A percentile compares a stretch with the other conserved stretches of the same genome.
These are phyloP conservation scores for Schrankia costaestrigalis DNA, from an alignment of 2,888 invertebrate genomes.

Conservation along the genomic window DNA sequence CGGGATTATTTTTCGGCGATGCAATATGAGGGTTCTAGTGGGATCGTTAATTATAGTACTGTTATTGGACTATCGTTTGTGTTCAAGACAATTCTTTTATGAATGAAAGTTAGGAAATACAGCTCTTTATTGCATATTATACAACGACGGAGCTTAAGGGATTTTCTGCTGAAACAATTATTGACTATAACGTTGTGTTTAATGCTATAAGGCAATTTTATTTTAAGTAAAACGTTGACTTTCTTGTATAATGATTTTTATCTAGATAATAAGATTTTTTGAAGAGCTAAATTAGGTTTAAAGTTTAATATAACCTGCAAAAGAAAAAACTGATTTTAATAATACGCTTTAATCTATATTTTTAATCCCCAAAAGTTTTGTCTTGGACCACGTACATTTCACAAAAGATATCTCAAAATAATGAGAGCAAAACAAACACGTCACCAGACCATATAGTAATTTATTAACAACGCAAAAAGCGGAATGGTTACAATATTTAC, in stretches of 20 bases:
- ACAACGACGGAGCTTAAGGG: neutral
- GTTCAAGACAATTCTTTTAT: neutral
- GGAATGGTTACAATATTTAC: slow-evolving; percentile 70
- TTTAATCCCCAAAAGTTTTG: slow-evolving; percentile 38
- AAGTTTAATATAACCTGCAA: too few relatives aligned
- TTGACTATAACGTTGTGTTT: too few relatives aligned
- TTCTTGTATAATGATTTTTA: too few relatives aligned
- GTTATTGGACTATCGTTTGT: slow-evolving; percentile 17
- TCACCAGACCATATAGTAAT: slow-evolving; percentile 53
- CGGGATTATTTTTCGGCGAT: slow-evolving; percentile 58
- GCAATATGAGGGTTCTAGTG: slow-evolving; percentile 56
- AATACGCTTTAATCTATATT: slow-evolving; percentile 21
- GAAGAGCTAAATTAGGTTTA: too few relatives aligned
- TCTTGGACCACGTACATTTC: slow-evolving; percentile 29
- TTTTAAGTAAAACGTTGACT: too few relatives aligned
- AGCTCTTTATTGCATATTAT: slow-evolving; percentile 2
- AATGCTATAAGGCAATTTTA: too few relatives aligned
- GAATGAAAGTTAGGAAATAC: neutral
- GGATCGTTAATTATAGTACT: slow-evolving; percentile 46
- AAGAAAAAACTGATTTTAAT: slow-evolving; percentile 7
- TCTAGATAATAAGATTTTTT: too few relatives aligned
- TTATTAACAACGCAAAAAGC: slow-evolving; percentile 71
- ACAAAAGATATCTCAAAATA: slow-evolving; percentile 43
- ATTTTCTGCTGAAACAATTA: too few relatives aligned
- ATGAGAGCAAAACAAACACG: slow-evolving; percentile 55